These are phyloP conservation scores for Anthopleura xanthogrammica DNA, from an alignment of 92 coral and sea anemone genomes.

Conservation along the genomic window DNA sequence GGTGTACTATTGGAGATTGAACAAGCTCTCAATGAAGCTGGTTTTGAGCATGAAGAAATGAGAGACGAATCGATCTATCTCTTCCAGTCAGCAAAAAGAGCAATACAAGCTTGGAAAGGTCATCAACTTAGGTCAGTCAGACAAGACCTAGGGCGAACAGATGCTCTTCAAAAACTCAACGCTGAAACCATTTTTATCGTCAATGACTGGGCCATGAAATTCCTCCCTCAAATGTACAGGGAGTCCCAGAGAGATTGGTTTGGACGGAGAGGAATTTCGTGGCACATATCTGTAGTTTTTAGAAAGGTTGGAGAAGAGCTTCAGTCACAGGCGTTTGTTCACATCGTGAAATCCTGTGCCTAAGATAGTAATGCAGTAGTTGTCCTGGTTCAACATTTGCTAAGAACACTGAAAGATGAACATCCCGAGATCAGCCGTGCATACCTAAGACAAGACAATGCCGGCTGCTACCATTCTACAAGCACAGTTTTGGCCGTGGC, in stretches of 20 bases:
- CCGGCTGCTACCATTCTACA: conserved; percentile 21
- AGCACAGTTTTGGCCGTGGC: background rate
- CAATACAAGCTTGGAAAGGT: conserved; percentile 14
- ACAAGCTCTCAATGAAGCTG: background rate
- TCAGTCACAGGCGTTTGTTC: conserved; percentile 10
- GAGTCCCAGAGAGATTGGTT: conserved; percentile 24
- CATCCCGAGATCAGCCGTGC: conserved; percentile 25
- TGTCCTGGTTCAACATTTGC: background rate
- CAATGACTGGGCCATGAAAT: conserved; percentile 33
- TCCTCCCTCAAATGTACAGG: conserved; percentile 22
- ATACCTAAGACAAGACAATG: conserved; percentile 26
- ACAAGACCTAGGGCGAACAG: conserved; percentile 2
- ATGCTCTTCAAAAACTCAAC: background rate
- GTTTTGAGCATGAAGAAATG: background rate
- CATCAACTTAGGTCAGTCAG: conserved; percentile 18
- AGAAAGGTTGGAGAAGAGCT: background rate
- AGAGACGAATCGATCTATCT: background rate
- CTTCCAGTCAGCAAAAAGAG: conserved; percentile 3
- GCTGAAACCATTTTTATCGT: background rate
- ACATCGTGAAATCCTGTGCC: conserved; percentile 1
- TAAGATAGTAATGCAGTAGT: conserved; percentile 16
- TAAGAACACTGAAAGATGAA: conserved; percentile 12
- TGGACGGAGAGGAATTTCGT: conserved; percentile 23
- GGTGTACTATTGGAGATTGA: background rate
- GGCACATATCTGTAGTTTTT: conserved; percentile 26